Evolutionary conservation across 2,888 invertebrate genomes (phyloP), one percentile per base, ranked within the genome.

Genomic region (Catocala nupta): DNA sequence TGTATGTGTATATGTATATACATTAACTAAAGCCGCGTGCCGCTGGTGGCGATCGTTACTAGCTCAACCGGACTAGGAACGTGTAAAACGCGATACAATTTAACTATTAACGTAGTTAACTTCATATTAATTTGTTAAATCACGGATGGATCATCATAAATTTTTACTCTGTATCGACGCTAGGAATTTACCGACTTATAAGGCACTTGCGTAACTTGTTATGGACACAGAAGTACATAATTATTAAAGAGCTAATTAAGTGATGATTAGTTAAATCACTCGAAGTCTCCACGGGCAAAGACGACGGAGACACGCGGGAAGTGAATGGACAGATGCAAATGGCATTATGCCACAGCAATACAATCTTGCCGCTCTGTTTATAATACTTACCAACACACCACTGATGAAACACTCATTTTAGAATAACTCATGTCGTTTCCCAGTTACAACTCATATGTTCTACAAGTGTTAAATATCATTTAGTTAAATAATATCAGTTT

Each of bases 351-450:
- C 70, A 63, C 61, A 59, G 78, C 65, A 73, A 71, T 61, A 71
- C 61, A 72, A 73, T 70, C 75, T 84, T 83, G 75, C 80, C 81
- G 82, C 83, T 84, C 82, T 83, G 80, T 78, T 84, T 73, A 70
- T 16, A 80, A 72, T 73, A 78, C 74, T 81, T 70, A 69, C 67
- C 58, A 59, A 63, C 45, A 51, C 11, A 9, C 12, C 25, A 55
- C 59, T 75, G 69, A 63, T 70, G 78, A 68, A 75, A 77, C 52
- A 66, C 36, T 45, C 5, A 58, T 62, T 63, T 58, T 49, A 61
- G 50, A 68, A 71, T 57, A 68, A 63, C 55, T 57, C 43, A 55
- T 55, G 55, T 44, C 12, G 59, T 36, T 65, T 33, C n/a, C 43
- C 36, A 56, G 6, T 34, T 5, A 34, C 8, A 11, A 13, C 11